Evolutionary conservation across 2,888 invertebrate genomes (phyloP).

Genomic region (Chydorus sphaericus): DNA sequence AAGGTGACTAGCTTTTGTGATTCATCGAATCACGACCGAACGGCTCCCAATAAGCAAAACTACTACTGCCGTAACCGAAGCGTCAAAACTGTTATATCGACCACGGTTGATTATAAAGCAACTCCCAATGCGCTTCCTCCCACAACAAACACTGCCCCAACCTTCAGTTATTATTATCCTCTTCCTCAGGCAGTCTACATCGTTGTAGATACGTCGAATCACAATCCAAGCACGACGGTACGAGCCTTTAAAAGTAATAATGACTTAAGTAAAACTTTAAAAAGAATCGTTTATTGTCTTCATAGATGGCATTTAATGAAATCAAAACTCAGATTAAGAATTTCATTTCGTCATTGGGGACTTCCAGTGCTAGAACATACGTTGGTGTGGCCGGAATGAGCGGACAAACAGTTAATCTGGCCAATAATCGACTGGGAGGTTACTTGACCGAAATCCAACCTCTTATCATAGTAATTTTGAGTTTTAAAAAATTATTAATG

Average conservation of each 20-base stretch:
- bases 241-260: too few species aligned
- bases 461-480: neutral
- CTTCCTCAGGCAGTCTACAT: constrained; percentile 2
- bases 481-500: neutral
- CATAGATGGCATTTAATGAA: neutral
- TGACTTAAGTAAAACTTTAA: too few species aligned
- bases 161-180: neutral
- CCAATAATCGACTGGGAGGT: constrained; percentile 1
- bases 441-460: neutral
- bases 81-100: neutral
- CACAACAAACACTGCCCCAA: neutral
- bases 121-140: neutral
- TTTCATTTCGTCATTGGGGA: neutral
- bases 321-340: neutral
- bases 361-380: neutral
- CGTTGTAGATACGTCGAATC: neutral
- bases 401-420: neutral
- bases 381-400: constrained; percentile 7
- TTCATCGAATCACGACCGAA: neutral
- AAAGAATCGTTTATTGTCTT: too few species aligned
- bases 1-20: constrained; percentile 7
- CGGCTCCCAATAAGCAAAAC: constrained; percentile 10
- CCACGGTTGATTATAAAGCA: neutral
- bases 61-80: constrained; percentile 6
- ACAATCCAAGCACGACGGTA: neutral